Base-by-base conservation (phyloP, 1,140 invertebrate genomes). In the Drosophila teissieri region DNA sequence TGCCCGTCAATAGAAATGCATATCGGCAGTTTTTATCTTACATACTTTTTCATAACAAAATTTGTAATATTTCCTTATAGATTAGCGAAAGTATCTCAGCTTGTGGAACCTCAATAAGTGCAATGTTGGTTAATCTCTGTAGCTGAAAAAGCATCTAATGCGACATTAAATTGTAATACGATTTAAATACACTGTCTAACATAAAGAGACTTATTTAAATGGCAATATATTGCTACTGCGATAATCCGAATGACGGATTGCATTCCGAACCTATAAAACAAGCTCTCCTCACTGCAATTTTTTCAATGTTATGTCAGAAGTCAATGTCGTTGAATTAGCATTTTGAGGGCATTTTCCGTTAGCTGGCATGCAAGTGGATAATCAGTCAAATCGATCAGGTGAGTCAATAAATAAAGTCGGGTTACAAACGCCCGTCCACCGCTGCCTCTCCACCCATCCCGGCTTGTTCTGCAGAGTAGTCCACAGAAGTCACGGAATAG, bases 381-480 rank as follows among this genome's bases (percentile, higher is more conserved):
- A 91, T 90, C 88, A 83, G 88, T 90, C 86, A 91, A 80, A 63
- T 80, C 82, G 77, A 83, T 90, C 82, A 77, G 70, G 69, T 80
- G 73, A 88, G 88, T 90, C 88, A 90, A 91, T 90, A 90, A 90
- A 90, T 90, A 90, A 86, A 72, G 53, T 42, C 27, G 24, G 22
- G 31, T 53, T 56, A 27, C n/a, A 7, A 11, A 12, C 19, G 24
- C 10, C 37, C 46, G 14, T 31, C 27, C 14, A 15, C 24, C 11
- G 14, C 34, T 7, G 8, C 19, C 17, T 14, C 12, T 24, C 3
- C 14, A 34, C 11, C 31, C 31, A 31, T 31, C 31, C 8, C 8
- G 31, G 31, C 31, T 31, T 8, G 27, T 31, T 10, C 31, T 31
- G 31, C 31, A 40, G 27, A 10, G 58, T 12, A 40, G 58, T 34